Base-by-base conservation (phyloP, 1,140 invertebrate genomes). In the Leptinotarsa undecemlineata region DNA sequence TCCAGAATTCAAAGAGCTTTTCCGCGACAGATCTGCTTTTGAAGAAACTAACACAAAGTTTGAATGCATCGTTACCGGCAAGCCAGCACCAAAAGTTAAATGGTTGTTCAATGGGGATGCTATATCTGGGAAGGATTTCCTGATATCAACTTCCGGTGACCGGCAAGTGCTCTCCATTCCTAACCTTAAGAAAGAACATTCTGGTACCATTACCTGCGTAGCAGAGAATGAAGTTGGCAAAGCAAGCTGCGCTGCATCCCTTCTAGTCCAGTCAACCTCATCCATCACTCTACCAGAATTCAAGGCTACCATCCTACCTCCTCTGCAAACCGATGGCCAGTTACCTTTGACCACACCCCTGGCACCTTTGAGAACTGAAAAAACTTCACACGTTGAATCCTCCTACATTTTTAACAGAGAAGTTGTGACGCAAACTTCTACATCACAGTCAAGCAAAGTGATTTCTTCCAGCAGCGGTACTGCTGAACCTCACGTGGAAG, bases 141-240 rank as follows among this genome's bases (percentile, higher is more conserved):
- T 91, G 17, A 87, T 92, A 17, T 91, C 89, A 3, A 91, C 90
- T 26, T 92, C 91, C 75, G 93, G 92, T 0, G 89, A 93, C 80
- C 86, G 88, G 20, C 90, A 95, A 82, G 89, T 91, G 20, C 82
- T 95, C 48, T 89, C 89, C 73, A 90, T 94, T 71, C 89, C 89
- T 48, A 85, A 88, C 77, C 82, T 87, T 11, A 85, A 83, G 62
- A 87, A 88, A 80, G 87, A 90, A 79, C 87, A 90, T 64, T 85
- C 87, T 48, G 94, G 94, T 57, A 89, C 89, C 72, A 88, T 94
- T 71, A 90, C 91, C 47, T 93, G 92, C 78, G 86, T 92, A 20
- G 93, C 93, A 5, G 93, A 94, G 85, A 94, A 94, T 80, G 86
- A 90, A 77, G 89, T 87, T 47, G 93, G 93, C 62, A 92, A 91